Percentiles rank a stretch among this genome's conserved stretches.
These are phyloP conservation scores for Alces alces DNA, from an alignment of 2,113 vertebrate genomes.

Conservation along the genomic window DNA sequence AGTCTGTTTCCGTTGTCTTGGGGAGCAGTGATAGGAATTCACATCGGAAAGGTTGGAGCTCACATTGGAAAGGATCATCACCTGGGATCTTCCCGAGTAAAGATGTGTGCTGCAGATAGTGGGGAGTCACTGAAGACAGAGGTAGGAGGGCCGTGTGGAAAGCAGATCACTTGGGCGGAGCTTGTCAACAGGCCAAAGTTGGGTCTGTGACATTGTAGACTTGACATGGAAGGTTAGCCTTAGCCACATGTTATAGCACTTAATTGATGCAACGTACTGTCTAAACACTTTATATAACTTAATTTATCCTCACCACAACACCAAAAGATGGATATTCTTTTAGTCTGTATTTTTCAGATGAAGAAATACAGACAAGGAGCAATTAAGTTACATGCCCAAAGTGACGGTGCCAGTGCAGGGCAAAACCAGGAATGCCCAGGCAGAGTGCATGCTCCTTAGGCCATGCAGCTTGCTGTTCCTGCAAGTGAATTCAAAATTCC, in stretches of 20 bases:
- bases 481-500: not conserved
- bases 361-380: not conserved
- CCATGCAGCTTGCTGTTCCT: not conserved
- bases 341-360: not conserved
- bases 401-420: not conserved
- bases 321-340: not conserved
- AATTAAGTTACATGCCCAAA: not conserved
- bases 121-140: not conserved
- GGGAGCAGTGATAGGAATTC: not conserved
- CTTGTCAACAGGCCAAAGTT: not conserved
- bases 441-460: not conserved
- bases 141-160: rapidly evolving
- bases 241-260: not conserved
- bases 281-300: not conserved
- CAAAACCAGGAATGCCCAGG: not conserved
- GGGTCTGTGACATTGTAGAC: not conserved
- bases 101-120: not conserved
- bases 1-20: not conserved
- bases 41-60: not conserved
- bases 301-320: not conserved
- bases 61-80: not conserved
- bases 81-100: not conserved
- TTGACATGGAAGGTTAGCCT: not conserved
- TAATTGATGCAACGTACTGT: not conserved
- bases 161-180: not conserved